These are phyloP conservation scores for Tetramorium parvispinum DNA, from an alignment of 1,140 invertebrate species.

Conservation along the genomic window DNA sequence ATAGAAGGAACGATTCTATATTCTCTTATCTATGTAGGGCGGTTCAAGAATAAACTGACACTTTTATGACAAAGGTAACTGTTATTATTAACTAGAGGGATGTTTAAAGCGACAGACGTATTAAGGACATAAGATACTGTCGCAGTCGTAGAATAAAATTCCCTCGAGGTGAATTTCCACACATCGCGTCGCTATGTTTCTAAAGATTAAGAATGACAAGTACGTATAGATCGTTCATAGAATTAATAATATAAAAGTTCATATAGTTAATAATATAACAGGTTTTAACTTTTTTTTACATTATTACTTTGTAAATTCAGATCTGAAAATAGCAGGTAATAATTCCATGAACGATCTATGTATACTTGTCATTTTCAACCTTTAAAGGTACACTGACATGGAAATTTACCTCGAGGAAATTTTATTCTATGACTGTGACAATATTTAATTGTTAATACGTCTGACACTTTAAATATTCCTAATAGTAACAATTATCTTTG, in stretches of 20 bases:
- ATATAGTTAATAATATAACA: no score
- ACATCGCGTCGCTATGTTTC: background rate
- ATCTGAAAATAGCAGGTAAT: no score
- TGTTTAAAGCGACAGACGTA: background rate
- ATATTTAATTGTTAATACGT: background rate
- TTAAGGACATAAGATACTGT: slow-evolving; percentile 11
- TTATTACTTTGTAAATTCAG: no score
- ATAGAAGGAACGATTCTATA: background rate
- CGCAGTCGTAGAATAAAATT: background rate
- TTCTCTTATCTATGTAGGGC: slow-evolving; percentile 9
- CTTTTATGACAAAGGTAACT: slow-evolving; percentile 18
- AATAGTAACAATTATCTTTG: slow-evolving; percentile 7
- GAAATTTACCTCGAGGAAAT: background rate
- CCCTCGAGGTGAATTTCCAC: background rate
- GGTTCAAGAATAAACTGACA: slow-evolving; percentile 14
- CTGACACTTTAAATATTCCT: background rate
- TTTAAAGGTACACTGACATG: background rate
- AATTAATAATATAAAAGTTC: background rate
- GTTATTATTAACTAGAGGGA: background rate
- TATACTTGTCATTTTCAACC: background rate
- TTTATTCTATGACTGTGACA: background rate
- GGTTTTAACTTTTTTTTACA: no score
- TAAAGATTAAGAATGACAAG: background rate
- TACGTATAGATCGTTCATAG: background rate
- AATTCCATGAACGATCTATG: background rate